Evolutionary conservation across 2,797 vertebrate species (phyloP).

Genomic region (Hippocampus kuda): DNA sequence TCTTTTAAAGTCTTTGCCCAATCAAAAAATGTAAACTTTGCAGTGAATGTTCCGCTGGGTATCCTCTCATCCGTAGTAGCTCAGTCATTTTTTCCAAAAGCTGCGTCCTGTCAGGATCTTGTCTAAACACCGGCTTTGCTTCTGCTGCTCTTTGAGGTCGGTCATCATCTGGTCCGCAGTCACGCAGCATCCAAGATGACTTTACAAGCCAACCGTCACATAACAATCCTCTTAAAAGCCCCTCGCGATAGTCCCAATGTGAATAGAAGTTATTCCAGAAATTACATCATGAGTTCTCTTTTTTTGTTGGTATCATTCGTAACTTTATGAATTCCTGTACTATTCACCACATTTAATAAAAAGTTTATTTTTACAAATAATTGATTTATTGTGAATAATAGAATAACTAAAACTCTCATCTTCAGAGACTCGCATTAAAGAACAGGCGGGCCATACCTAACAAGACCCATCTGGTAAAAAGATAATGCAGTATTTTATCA

Average conservation of each 20-base stretch:
- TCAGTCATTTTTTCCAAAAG: constrained; percentile 1
- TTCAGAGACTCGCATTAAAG: too few species aligned
- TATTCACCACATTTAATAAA: background rate
- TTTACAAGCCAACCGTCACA: constrained; percentile 27
- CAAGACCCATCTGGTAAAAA: too few species aligned
- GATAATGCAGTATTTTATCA: background rate
- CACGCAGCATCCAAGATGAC: constrained; percentile 28
- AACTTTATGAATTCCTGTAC: background rate
- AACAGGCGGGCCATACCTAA: too few species aligned
- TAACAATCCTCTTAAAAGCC: background rate
- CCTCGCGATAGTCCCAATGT: too few species aligned
- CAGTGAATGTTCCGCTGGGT: background rate
- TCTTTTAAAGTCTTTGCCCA: background rate
- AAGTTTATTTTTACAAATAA: too few species aligned
- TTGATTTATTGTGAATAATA: too few species aligned
- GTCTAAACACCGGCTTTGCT: constrained; percentile 10
- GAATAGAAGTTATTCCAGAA: too few species aligned
- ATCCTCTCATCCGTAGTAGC: background rate
- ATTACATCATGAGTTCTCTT: too few species aligned
- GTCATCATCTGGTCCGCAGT: background rate
- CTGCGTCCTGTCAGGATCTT: constrained; percentile 4
- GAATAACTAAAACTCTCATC: too few species aligned
- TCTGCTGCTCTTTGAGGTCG: background rate
- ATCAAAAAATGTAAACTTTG: background rate
- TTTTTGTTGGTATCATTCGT: too few species aligned